Conservation (phyloP, 2,797 vertebrate species). For the Sebastes minor region DNA sequence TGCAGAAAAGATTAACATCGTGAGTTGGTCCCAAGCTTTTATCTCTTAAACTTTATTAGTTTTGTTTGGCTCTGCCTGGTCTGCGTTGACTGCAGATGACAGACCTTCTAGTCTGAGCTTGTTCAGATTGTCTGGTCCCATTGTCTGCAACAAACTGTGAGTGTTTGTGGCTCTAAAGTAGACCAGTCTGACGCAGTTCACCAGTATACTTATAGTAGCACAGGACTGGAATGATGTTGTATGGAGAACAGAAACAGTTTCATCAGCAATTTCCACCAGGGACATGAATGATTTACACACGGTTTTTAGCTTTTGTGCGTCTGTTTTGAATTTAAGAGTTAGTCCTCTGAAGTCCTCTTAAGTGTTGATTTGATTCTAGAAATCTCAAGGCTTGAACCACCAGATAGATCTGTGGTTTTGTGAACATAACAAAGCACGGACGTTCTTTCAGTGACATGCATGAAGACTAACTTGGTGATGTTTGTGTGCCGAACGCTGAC, state of each 20-base stretch:
- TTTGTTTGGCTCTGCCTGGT: too few species aligned
- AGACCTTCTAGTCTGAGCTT: not conserved
- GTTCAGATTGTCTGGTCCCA: not conserved
- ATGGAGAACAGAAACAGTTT: too few species aligned
- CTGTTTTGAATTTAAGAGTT: not conserved
- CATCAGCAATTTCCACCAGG: too few species aligned
- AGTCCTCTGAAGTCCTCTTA: not conserved
- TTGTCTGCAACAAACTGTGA: too few species aligned
- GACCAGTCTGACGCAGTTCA: too few species aligned
- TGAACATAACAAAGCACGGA: slow-evolving; percentile 11
- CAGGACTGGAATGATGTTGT: too few species aligned
- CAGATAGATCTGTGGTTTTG: not conserved
- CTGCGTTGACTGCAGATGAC: too few species aligned
- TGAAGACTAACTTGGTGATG: slow-evolving; percentile 5
- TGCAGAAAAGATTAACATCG: too few species aligned
- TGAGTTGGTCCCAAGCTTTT: accelerated
- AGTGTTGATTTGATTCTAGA: not conserved
- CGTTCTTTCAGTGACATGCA: not conserved
- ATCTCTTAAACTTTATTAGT: too few species aligned
- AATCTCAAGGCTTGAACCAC: not conserved
- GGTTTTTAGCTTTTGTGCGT: not conserved
- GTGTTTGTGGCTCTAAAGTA: too few species aligned
- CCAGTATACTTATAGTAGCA: too few species aligned
- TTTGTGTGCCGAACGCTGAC: not conserved
- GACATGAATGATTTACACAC: too few species aligned